Percentiles rank a stretch among this genome's conserved stretches.
Conservation (phyloP, 1,140 invertebrate species). For the Paracyclopina nana region DNA sequence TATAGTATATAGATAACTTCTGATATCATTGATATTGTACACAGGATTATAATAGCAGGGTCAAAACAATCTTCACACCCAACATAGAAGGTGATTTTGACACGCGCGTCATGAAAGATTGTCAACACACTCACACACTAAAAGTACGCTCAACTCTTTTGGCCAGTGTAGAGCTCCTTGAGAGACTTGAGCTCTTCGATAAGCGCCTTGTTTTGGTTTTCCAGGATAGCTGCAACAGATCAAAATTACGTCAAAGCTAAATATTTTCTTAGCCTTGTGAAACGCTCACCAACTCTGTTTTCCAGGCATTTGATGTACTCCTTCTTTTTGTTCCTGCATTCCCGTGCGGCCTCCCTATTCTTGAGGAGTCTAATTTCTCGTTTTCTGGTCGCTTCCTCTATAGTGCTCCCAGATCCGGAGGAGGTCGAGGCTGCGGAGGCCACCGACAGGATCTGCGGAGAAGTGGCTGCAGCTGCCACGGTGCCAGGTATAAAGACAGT, state of each 20-base stretch:
- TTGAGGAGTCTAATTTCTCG: slow-evolving; percentile 81
- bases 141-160: slow-evolving; percentile 8
- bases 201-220: slow-evolving; percentile 98
- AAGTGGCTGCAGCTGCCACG: neutral
- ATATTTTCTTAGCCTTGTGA: too few species aligned
- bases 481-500: slow-evolving; percentile 8
- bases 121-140: too few species aligned
- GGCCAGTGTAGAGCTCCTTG: slow-evolving; percentile 68
- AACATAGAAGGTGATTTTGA: too few species aligned
- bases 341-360: slow-evolving; percentile 76
- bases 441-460: slow-evolving; percentile 6
- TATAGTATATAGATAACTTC: too few species aligned
- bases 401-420: slow-evolving; percentile 12
- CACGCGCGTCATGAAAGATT: too few species aligned
- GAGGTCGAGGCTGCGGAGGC: neutral
- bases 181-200: slow-evolving; percentile 97
- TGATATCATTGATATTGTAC: too few species aligned
- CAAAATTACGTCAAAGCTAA: too few species aligned
- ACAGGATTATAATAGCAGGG: too few species aligned
- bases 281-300: slow-evolving; percentile 92
- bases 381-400: slow-evolving; percentile 66
- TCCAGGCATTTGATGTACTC: slow-evolving; percentile 99
- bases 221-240: slow-evolving; percentile 92
- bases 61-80: too few species aligned
- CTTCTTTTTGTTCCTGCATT: slow-evolving; percentile 98